Evolutionary conservation across 2,888 invertebrate species (phyloP), one percentile per base, ranked within the genome.

Genomic region (Agrotis segetum): DNA sequence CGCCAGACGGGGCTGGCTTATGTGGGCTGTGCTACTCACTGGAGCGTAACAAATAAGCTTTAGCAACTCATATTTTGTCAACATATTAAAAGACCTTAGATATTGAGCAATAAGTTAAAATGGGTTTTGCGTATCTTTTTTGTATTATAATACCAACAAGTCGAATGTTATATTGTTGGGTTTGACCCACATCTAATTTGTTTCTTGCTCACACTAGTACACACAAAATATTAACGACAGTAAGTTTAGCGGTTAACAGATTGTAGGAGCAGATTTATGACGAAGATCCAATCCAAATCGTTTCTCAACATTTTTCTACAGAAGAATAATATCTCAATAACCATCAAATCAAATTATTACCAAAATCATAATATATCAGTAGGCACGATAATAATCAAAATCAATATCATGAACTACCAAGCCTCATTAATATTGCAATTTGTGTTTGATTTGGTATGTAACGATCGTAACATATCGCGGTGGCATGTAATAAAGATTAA

Each of bases 1-100:
- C 75, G 80, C 70, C 78, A 82, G 77, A 53, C 58, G 65, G 61
- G 58, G 74, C 72, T 52, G 70, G 82, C 82, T 82, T 84, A 84
- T 60, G 19, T 29, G 29, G 44, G 64, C 6, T 0, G 34, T 7
- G 4, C 5, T 14, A 40, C 24, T 74, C 78, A 84, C 73, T 69
- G 59, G 9, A 53, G 9, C 34, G 66, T 71, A 71, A 56, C 53
- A 62, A 53, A 19, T 19, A 46, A 46, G 13, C 13, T 52, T n/a
- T 29, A 13, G 17, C 17, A 1, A 40, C 34, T 17, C 6, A 34
- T 3, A 11, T 16, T 16, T 21, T 34, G 5, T 3, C 24, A 4
- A 55, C 2, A 29, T 29, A 29, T n/a, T n/a, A n/a, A n/a, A n/a
- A n/a, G n/a, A n/a, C n/a, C n/a, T n/a, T n/a, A n/a, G n/a, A n/a